Base-by-base conservation (phyloP, 2,888 invertebrate species). In the Microctonus brassicae region DNA sequence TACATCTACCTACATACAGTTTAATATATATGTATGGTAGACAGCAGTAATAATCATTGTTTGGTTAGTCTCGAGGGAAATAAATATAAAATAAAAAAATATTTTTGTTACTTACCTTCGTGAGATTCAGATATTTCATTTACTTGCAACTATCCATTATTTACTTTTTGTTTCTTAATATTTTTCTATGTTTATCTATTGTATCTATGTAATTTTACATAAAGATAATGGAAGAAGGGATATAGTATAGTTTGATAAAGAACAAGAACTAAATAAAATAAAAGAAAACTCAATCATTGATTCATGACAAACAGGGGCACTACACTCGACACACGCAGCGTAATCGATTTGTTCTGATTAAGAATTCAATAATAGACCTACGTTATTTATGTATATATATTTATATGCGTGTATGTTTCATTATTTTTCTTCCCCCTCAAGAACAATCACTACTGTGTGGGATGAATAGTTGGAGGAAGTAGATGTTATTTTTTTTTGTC, bases 241-340 rank as follows among this genome's bases (percentile, higher is more conserved):
- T n/a, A n/a, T 6, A 17, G 5, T 47, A 7, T 7, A 47, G 47
- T 47, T 17, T 7, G 9, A 20, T 4, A 47, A 17, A 20, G 6
- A 47, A 17, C 13, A 20, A 47, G 1, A 7, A n/a, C 1, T 17
- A 47, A 17, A 47, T 17, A 17, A 36, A 36, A 36, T 1, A 36
- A 36, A 36, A 36, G 1, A 36, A 36, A 36, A 47, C 29, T 63
- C 29, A n/a, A 17, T 47, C 63, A 63, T 63, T 63, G 26, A 63
- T 63, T 52, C 47, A 63, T 13, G 29, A 24, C 47, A 52, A 63
- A 42, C 63, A n/a, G 26, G 63, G 63, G 63, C 63, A 63, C 29
- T 63, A 63, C 63, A 63, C 63, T 63, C 63, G 47, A n/a, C n/a
- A 47, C 63, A 47, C 26, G 52, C 63, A 47, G 42, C 17, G 10